phyloP scores from a whole-genome alignment of 2,113 vertebrate genomes.

The Zonotrichia leucophrys region DNA sequence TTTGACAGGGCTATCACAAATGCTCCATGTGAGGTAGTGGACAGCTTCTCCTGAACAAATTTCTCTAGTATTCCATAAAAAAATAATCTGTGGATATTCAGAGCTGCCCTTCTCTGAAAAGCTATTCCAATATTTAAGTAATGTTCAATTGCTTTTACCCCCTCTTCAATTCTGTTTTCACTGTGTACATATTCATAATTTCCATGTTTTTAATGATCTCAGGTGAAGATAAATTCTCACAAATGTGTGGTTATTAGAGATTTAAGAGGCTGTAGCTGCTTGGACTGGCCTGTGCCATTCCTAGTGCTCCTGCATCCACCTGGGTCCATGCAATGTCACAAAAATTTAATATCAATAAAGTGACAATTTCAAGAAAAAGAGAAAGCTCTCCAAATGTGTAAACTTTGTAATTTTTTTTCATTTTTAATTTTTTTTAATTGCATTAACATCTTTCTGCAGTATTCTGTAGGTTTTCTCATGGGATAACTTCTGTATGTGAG shows the following conservation, averaged over 20 bases:
- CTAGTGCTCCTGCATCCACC: neutral
- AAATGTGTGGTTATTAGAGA: neutral
- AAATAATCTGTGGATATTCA: neutral
- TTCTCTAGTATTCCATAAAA: neutral
- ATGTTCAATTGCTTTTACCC: neutral
- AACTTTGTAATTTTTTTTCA: neutral
- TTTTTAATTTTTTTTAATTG: neutral
- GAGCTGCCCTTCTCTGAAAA: neutral
- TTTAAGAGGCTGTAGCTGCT: neutral
- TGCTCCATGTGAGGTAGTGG: neutral
- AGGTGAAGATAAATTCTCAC: neutral
- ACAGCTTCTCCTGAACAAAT: neutral
- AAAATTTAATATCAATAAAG: neutral
- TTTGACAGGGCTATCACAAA: neutral
- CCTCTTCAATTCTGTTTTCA: neutral
- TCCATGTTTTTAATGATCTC: neutral
- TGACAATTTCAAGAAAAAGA: neutral
- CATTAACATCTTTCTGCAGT: accelerated
- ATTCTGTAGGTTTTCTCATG: neutral
- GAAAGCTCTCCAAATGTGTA: neutral
- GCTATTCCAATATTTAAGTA: neutral
- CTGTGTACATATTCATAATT: neutral
- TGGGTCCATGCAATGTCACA: neutral
- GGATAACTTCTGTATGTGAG: neutral
- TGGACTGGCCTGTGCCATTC: neutral